Evolutionary conservation across 1,140 invertebrate genomes (phyloP).

Genomic region (Carposina sasakii): DNA sequence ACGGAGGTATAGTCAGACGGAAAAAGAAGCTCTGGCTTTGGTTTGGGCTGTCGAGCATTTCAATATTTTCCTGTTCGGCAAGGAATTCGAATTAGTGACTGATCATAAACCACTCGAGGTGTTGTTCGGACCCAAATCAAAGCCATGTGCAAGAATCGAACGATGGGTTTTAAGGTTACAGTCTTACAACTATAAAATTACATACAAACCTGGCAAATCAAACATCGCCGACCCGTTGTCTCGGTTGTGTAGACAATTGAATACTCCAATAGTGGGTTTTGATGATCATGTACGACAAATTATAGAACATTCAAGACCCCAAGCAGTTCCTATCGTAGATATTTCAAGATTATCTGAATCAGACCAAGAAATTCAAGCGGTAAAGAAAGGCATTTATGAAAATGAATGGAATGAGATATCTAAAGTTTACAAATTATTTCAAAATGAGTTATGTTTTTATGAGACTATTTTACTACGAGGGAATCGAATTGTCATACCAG

Average conservation of each 20-base stretch:
- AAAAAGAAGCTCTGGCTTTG: slow-evolving; percentile 1
- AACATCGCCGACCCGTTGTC: slow-evolving; percentile 13
- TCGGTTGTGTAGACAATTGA: not conserved
- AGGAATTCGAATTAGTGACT: slow-evolving; percentile 29
- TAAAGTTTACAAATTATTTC: slow-evolving; percentile 5
- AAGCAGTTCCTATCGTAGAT: not conserved
- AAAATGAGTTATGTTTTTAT: slow-evolving; percentile 10
- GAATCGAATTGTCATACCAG: slow-evolving; percentile 25
- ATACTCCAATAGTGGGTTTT: not conserved
- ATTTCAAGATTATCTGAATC: not conserved
- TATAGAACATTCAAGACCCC: not conserved
- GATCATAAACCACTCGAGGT: slow-evolving; percentile 36
- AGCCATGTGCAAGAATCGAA: slow-evolving; percentile 32
- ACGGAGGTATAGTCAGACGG: not conserved
- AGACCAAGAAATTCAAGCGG: slow-evolving; percentile 3
- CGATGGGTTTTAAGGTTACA: slow-evolving; percentile 12
- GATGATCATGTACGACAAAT: slow-evolving; percentile 4
- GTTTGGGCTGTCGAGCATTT: slow-evolving; percentile 17
- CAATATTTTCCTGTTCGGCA: slow-evolving; percentile 18
- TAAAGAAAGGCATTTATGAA: slow-evolving; percentile 2
- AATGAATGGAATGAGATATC: not conserved
- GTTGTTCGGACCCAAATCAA: slow-evolving; percentile 18
- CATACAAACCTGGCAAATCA: slow-evolving; percentile 8
- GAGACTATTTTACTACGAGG: slow-evolving; percentile 6
- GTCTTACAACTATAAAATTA: slow-evolving; percentile 8